Percentiles rank a stretch among this genome's conserved stretches.
Evolutionary conservation across 1,140 invertebrate species (phyloP).

Genomic region (Drosophila repleta): DNA sequence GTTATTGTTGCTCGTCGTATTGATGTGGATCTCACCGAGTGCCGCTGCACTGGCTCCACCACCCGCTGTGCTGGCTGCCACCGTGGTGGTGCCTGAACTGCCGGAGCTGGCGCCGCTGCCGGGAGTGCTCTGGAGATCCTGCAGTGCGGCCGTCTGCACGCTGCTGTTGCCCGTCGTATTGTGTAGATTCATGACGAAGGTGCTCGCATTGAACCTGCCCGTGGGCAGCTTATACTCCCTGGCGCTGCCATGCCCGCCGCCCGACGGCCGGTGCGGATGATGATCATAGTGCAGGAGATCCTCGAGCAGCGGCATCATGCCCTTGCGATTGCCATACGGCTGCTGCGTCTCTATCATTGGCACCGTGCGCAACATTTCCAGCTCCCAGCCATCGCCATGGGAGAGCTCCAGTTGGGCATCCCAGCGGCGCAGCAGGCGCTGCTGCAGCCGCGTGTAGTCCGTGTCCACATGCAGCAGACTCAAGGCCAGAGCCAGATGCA

Average conservation of each 20-base stretch:
- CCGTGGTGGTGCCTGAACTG: slow-evolving; percentile 5
- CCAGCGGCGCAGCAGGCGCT: slow-evolving; percentile 69
- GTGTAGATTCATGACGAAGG: slow-evolving; percentile 86
- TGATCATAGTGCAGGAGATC: slow-evolving; percentile 85
- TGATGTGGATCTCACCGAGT: slow-evolving; percentile 54
- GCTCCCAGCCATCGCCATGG: slow-evolving; percentile 86
- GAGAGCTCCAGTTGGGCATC: slow-evolving; percentile 85
- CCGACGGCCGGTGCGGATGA: not conserved
- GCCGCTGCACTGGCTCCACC: slow-evolving; percentile 13
- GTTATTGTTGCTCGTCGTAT: slow-evolving; percentile 45
- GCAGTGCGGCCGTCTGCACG: slow-evolving; percentile 73
- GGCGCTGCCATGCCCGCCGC: slow-evolving; percentile 15
- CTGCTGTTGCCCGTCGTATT: slow-evolving; percentile 73
- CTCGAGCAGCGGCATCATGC: slow-evolving; percentile 88
- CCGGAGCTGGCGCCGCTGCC: slow-evolving; percentile 19
- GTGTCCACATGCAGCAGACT: slow-evolving; percentile 90
- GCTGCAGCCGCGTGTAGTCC: slow-evolving; percentile 86
- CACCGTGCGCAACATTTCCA: slow-evolving; percentile 85
- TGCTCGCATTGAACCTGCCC: slow-evolving; percentile 85
- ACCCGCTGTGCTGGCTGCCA: slow-evolving; percentile 17
- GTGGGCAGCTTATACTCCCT: slow-evolving; percentile 67
- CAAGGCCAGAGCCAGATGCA: slow-evolving; percentile 90
- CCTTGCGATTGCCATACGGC: slow-evolving; percentile 89
- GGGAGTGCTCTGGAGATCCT: slow-evolving; percentile 65
- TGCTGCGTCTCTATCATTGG: slow-evolving; percentile 85